Base-by-base conservation (phyloP, 2,113 vertebrate species). In the Dasypus novemcinctus region DNA sequence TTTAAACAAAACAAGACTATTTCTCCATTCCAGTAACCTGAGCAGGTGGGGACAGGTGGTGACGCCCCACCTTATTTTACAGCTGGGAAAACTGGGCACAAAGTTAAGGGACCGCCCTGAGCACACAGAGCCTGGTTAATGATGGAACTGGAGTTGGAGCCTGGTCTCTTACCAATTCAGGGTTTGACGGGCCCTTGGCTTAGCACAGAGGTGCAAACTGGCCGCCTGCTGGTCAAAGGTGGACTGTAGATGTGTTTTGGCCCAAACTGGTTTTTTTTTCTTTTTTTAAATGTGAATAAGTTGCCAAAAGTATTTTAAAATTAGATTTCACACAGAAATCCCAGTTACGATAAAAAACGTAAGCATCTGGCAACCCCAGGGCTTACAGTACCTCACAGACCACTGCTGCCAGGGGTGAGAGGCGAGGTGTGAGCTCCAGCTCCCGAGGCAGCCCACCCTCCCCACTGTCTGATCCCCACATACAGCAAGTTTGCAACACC, bases 361-460 rank as follows among this genome's bases (percentile, higher is more conserved):
- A 64, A 83, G 82, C 31, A 7, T 49, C 72, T 76, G 52, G 43
- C 63, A 54, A 29, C 25, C 25, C 29, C 31, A 52, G 79, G 64
- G 12, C 52, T 68, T 66, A 5, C 29, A 21, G 9, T 23, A 5
- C 18, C 33, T 31, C 4, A 8, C 1, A 6, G 49, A 10, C 17
- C n/a, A 36, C 21, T 10, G 66, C 38, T 36, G 64, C 36, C 12
- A 1, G 68, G 75, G 17, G 27, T 7, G 59, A 76, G 76, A 92
- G 61, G 31, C 1, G 0, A n/a, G 38, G 38, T 17, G 0, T 29
- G 20, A 38, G 46, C 72, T 71, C 7, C 3, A 1, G 43, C 15
- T 54, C 64, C 6, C 17, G 1, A 12, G 36, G 68, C 27, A 29
- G 20, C 36, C 18, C 4, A 0, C 36, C 36, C 25, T n/a, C 23